These are phyloP conservation scores for Brachionus rotundiformis DNA, from an alignment of 1,140 invertebrate genomes.

Conservation along the genomic window DNA sequence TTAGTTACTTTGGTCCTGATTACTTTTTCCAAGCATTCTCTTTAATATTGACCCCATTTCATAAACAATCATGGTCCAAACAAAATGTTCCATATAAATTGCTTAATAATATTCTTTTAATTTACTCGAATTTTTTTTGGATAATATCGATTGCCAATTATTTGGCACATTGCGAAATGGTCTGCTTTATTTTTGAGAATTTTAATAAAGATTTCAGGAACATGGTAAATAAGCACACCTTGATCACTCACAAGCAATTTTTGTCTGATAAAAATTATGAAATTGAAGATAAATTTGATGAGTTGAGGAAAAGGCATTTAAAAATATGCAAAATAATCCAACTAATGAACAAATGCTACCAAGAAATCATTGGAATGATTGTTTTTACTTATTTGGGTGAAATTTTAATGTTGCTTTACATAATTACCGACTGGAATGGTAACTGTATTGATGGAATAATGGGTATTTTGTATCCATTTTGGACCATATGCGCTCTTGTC, in stretches of 20 bases:
- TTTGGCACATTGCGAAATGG: slow-evolving; percentile 6
- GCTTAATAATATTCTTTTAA: not conserved
- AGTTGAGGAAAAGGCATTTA: slow-evolving; percentile 4
- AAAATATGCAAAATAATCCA: not conserved
- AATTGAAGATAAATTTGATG: slow-evolving; percentile 16
- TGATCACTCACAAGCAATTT: not conserved
- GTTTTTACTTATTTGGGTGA: not conserved
- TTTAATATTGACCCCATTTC: slow-evolving; percentile 16
- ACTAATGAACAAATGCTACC: slow-evolving; percentile 31
- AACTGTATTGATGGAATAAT: slow-evolving; percentile 23
- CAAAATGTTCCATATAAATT: slow-evolving; percentile 30
- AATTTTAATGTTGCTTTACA: not conserved
- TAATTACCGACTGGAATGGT: slow-evolving; percentile 22
- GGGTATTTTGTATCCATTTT: slow-evolving; percentile 22
- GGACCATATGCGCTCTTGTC: not conserved
- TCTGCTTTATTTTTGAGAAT: not conserved
- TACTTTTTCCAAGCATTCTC: slow-evolving; percentile 43
- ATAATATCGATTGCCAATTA: not conserved
- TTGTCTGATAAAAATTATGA: not conserved
- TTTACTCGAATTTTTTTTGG: not conserved
- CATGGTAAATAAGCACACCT: not conserved
- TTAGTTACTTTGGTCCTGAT: not conserved
- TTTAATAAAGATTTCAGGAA: slow-evolving; percentile 19
- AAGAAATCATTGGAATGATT: not conserved
- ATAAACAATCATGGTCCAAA: slow-evolving; percentile 14